These are phyloP conservation scores for Polymixis flavicincta DNA, from an alignment of 2,888 invertebrate species.

Conservation along the genomic window DNA sequence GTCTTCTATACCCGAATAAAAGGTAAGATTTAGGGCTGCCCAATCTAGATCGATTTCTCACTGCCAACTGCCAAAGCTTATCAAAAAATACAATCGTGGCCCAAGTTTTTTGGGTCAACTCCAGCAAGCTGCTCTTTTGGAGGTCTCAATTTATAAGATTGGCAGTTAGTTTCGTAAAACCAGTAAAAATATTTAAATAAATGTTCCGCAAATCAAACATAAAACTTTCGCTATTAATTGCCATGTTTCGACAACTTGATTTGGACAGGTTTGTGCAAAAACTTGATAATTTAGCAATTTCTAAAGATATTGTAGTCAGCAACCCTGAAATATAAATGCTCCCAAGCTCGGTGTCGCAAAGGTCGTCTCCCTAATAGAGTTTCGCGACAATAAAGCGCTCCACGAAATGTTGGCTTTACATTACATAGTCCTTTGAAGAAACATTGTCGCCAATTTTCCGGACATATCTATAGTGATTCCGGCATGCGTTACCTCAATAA, in stretches of 20 bases:
- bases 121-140: constrained; percentile 25
- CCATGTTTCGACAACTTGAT: constrained; percentile 28
- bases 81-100: constrained; percentile 54
- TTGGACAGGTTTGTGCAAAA: constrained; percentile 23
- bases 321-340: constrained; percentile 56
- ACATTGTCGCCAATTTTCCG: constrained; percentile 44
- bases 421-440: constrained; percentile 49
- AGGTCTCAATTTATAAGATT: constrained; percentile 41
- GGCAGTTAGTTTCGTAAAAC: constrained; percentile 26
- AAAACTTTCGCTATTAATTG: constrained; percentile 41
- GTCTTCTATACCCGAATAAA: constrained; percentile 67
- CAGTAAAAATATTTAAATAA: constrained; percentile 18
- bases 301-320: constrained; percentile 16
- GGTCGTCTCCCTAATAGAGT: constrained; percentile 71
- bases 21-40: constrained; percentile 60
- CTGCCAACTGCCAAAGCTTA: constrained; percentile 49
- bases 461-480: constrained; percentile 46
- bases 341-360: constrained; percentile 59
- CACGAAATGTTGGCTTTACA: constrained; percentile 49
- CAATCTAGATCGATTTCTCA: constrained; percentile 51
- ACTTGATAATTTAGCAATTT: constrained; percentile 31
- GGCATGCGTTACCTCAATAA: constrained; percentile 25
- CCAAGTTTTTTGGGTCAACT: constrained; percentile 51
- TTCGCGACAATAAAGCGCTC: constrained; percentile 67
- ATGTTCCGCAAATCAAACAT: constrained; percentile 13